These are phyloP conservation scores for Caprella mutica DNA, from an alignment of 2,888 invertebrate species.

Conservation along the genomic window DNA sequence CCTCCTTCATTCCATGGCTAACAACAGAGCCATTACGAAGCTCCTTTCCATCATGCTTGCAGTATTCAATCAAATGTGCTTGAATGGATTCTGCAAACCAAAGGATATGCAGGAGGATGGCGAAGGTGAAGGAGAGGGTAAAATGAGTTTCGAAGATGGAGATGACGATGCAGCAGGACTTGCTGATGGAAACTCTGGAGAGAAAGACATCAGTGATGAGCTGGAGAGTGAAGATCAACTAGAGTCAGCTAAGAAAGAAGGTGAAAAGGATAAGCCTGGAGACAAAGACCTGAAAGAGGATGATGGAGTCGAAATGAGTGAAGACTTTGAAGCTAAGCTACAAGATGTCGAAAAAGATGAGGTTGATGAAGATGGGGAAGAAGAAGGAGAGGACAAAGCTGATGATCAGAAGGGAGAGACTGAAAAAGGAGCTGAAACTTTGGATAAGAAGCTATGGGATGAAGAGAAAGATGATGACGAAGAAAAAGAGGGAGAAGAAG, in stretches of 20 bases:
- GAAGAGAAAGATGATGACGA: conserved; percentile 39
- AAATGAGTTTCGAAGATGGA: conserved; percentile 43
- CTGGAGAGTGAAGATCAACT: conserved; percentile 86
- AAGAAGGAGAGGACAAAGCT: conserved; percentile 59
- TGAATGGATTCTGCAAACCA: conserved; percentile 81
- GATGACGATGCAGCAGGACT: conserved; percentile 67
- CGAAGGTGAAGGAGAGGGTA: conserved; percentile 40
- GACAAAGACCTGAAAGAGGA: conserved; percentile 65
- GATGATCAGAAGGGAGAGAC: conserved; percentile 97
- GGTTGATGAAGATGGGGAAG: conserved; percentile 50
- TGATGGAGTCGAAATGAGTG: conserved; percentile 88
- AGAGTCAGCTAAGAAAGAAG: conserved; percentile 73
- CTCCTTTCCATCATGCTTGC: conserved; percentile 68
- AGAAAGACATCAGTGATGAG: conserved; percentile 87
- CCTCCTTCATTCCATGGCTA: conserved; percentile 61
- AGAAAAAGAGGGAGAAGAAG: conserved; percentile 65
- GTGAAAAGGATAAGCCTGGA: conserved; percentile 57
- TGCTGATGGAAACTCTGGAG: conserved; percentile 84
- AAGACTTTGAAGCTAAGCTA: conserved; percentile 81
- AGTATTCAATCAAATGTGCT: conserved; percentile 69
- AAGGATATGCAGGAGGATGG: conserved; percentile 57
- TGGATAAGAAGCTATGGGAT: conserved; percentile 46
- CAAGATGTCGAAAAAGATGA: conserved; percentile 63
- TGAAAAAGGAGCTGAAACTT: conserved; percentile 61
- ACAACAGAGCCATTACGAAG: conserved; percentile 65